Evolutionary conservation across 2,797 vertebrate species (phyloP).

Genomic region (Cichlasoma orientale): DNA sequence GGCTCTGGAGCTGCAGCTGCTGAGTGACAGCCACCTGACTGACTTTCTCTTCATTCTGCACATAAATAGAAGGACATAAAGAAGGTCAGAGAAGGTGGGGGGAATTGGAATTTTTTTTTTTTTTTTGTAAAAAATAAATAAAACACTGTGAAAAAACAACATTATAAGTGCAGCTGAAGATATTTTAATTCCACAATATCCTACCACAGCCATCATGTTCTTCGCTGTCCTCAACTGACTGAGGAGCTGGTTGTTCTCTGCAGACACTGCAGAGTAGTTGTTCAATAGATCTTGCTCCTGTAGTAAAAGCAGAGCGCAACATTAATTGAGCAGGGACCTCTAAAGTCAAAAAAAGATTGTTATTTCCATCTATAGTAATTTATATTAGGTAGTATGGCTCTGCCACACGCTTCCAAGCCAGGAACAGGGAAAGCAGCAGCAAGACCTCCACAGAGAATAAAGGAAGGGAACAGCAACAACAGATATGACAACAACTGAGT

Average conservation of each 20-base stretch:
- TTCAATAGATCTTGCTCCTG: conserved; percentile 88
- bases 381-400: too few relatives aligned
- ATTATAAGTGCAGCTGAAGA: neutral
- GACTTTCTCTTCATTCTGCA: conserved; percentile 88
- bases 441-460: neutral
- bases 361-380: neutral
- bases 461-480: neutral
- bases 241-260: conserved; percentile 84
- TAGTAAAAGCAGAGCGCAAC: conserved; percentile 11
- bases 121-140: too few relatives aligned
- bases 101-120: too few relatives aligned
- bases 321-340: neutral
- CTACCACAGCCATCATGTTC: conserved; percentile 86
- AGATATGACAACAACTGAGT: neutral
- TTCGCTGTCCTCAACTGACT: conserved; percentile 84
- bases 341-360: neutral
- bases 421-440: too few relatives aligned
- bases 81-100: neutral
- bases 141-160: neutral
- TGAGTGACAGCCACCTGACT: conserved; percentile 70
- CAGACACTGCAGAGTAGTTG: conserved; percentile 83
- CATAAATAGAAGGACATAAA: conserved; percentile 8
- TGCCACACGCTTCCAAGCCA: too few relatives aligned
- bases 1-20: conserved; percentile 78
- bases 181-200: neutral